Evolutionary conservation across 2,888 invertebrate genomes (phyloP).

Genomic region (Orchestes rusci): DNA sequence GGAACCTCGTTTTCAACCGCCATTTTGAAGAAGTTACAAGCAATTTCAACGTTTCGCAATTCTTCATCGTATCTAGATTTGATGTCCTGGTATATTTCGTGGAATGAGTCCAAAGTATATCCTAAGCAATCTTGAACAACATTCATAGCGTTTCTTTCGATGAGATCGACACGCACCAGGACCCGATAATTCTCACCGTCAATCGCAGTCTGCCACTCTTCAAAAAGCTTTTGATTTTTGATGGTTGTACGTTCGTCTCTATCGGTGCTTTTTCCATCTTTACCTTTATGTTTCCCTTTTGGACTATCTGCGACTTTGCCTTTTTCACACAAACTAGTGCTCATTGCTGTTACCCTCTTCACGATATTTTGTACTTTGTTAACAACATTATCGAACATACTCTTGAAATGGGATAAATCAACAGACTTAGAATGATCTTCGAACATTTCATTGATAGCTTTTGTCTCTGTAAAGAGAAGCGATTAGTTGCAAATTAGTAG

Average conservation of each 20-base stretch:
- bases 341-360: constrained; percentile 5
- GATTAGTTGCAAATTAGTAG: too few relatives aligned
- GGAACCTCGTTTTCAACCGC: constrained; percentile 44
- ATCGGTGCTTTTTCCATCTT: constrained; percentile 6
- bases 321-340: constrained; percentile 4
- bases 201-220: constrained; percentile 53
- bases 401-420: constrained; percentile 17
- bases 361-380: not conserved
- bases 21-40: constrained; percentile 31
- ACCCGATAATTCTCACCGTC: constrained; percentile 52
- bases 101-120: constrained; percentile 47
- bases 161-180: constrained; percentile 45
- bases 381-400: not conserved
- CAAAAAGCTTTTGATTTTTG: constrained; percentile 45
- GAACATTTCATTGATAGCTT: constrained; percentile 8
- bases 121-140: constrained; percentile 46
- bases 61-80: constrained; percentile 40
- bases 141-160: constrained; percentile 44
- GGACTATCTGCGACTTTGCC: not conserved
- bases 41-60: constrained; percentile 40
- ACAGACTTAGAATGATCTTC: constrained; percentile 9
- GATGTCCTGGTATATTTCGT: constrained; percentile 47
- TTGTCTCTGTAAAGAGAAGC: constrained; percentile 1
- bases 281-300: constrained; percentile 11
- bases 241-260: not conserved